Conservation (phyloP, 2,113 vertebrate species). For the Nycticryphes semicollaris region DNA sequence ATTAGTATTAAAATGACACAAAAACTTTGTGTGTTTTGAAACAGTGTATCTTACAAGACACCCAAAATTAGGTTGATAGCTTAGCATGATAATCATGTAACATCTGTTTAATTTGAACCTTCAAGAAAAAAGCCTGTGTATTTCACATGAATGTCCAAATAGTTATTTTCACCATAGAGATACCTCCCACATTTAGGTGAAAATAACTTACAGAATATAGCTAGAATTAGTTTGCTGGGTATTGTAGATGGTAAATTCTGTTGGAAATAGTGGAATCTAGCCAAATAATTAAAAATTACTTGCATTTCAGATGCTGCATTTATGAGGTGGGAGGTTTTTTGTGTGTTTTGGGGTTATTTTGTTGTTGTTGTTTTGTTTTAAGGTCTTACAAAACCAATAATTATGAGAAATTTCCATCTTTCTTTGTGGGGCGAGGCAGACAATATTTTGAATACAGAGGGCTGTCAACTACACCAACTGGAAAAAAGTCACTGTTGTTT, state of each 20-base stretch:
- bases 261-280: neutral
- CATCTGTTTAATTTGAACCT: neutral
- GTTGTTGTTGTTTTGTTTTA: neutral
- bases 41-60: neutral
- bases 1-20: neutral
- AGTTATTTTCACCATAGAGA: neutral
- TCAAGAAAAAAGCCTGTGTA: neutral
- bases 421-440: neutral
- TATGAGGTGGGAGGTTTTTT: neutral
- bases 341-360: neutral
- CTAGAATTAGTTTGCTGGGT: neutral
- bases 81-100: neutral
- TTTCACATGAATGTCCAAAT: neutral
- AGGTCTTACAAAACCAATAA: neutral
- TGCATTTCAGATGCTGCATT: neutral
- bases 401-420: neutral
- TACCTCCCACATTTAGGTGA: neutral
- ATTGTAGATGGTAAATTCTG: neutral
- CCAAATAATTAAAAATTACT: neutral
- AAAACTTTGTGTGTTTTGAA: neutral
- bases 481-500: neutral
- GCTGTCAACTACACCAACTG: neutral
- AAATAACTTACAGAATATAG: neutral
- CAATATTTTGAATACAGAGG: neutral
- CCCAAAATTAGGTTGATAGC: neutral